Percentiles rank a stretch among this genome's conserved stretches.
phyloP scores from a whole-genome alignment of 2,888 invertebrate genomes.

The Adelognathus sp. region DNA sequence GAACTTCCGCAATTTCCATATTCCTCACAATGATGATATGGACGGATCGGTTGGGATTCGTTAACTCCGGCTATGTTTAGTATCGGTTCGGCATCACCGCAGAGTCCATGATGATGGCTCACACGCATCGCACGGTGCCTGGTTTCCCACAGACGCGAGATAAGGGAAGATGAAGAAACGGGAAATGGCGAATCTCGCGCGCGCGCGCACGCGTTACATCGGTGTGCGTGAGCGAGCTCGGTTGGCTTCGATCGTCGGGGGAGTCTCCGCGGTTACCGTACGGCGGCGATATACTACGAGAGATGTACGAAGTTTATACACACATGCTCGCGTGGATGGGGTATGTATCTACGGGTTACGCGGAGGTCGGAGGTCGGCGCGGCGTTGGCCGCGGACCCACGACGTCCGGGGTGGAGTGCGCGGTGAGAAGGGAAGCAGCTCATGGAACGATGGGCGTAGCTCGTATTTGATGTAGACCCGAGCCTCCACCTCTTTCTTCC shows the following conservation, averaged over 20 bases:
- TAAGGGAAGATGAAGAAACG: slow-evolving; percentile 58
- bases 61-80: slow-evolving; percentile 10
- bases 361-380: slow-evolving; percentile 69
- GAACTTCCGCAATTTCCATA: too few relatives aligned
- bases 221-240: slow-evolving; percentile 44
- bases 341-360: slow-evolving; percentile 68
- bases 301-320: slow-evolving; percentile 9
- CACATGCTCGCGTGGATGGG: slow-evolving; percentile 31
- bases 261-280: not conserved
- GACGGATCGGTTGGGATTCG: slow-evolving; percentile 39
- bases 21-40: too few relatives aligned
- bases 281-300: not conserved
- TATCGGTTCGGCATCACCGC: slow-evolving; percentile 60
- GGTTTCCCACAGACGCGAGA: slow-evolving; percentile 41
- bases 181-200: slow-evolving; percentile 54
- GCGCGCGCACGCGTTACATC: slow-evolving; percentile 41
- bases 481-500: slow-evolving; percentile 70
- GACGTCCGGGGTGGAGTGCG: slow-evolving; percentile 46
- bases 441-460: slow-evolving; percentile 74
- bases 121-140: slow-evolving; percentile 40
- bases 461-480: slow-evolving; percentile 76
- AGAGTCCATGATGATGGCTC: slow-evolving; percentile 67
- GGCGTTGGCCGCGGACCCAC: slow-evolving; percentile 63
- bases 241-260: slow-evolving; percentile 17
- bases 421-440: slow-evolving; percentile 66